Percentiles rank a stretch among this genome's conserved stretches.
Conservation (phyloP, 2,113 vertebrate species). For the Amblyornis subalaris region DNA sequence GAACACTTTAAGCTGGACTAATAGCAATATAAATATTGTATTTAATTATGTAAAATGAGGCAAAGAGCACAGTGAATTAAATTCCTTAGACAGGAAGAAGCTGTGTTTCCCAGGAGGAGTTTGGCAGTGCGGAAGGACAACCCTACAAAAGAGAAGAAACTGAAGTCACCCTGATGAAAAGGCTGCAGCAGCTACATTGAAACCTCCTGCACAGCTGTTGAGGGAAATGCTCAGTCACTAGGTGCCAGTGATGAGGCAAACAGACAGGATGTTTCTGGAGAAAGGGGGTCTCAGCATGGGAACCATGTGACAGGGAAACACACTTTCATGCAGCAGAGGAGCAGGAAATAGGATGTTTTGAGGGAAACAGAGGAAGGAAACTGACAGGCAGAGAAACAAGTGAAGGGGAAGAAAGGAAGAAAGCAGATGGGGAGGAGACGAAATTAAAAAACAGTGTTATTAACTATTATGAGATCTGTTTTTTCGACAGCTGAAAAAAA, state of each 20-base stretch:
- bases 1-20: background rate
- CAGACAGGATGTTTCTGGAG: background rate
- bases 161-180: background rate
- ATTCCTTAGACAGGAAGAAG: background rate
- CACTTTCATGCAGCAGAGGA: background rate
- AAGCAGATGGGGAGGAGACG: background rate
- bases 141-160: background rate
- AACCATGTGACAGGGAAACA: background rate
- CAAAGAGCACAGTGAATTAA: background rate
- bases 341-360: slow-evolving; percentile 39
- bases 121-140: background rate
- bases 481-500: background rate
- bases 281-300: background rate
- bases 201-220: background rate
- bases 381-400: background rate
- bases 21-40: background rate
- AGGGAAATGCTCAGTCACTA: background rate
- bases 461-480: background rate
- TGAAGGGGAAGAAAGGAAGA: background rate
- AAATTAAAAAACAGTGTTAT: background rate
- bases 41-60: background rate
- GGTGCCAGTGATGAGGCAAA: background rate
- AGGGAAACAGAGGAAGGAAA: slow-evolving; percentile 22
- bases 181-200: background rate
- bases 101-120: background rate